Evolutionary conservation across 2,113 vertebrate species (phyloP).

Genomic region (Aphyosemion australe): DNA sequence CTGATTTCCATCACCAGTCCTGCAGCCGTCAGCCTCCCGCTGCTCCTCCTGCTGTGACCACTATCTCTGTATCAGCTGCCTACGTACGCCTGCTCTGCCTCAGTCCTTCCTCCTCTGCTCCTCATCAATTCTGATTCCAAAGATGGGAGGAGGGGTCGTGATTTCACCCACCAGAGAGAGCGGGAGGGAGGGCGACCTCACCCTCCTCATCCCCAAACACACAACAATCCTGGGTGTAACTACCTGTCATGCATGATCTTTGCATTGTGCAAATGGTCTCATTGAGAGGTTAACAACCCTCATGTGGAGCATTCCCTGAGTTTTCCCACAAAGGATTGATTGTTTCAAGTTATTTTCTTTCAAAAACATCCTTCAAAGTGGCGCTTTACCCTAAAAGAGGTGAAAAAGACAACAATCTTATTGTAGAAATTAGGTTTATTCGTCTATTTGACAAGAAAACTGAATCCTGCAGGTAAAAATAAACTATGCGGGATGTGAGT

Average conservation of each 20-base stretch:
- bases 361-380: background rate
- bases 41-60: conserved; percentile 60
- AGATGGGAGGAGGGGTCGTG: conserved; percentile 55
- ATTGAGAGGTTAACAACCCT: background rate
- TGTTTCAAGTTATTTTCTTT: no score
- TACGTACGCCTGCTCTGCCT: conserved; percentile 71
- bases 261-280: background rate
- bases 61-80: conserved; percentile 73
- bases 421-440: conserved; percentile 31
- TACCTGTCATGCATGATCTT: conserved; percentile 18
- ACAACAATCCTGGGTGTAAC: conserved; percentile 1
- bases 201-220: conserved; percentile 9
- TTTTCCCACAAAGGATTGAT: no score
- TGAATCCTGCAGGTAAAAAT: no score
- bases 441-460: conserved; percentile 3
- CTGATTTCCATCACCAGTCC: conserved; percentile 50
- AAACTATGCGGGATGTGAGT: no score
- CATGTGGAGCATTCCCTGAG: no score
- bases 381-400: background rate
- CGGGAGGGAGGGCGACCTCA: background rate
- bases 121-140: conserved; percentile 39
- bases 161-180: background rate
- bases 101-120: conserved; percentile 39
- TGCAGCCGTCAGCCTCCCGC: conserved; percentile 63
- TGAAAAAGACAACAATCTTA: background rate